A percentile compares a stretch with the other conserved stretches of the same genome.
phyloP scores from a whole-genome alignment of 2,797 vertebrate species.

The Fistularia tabacaria region DNA sequence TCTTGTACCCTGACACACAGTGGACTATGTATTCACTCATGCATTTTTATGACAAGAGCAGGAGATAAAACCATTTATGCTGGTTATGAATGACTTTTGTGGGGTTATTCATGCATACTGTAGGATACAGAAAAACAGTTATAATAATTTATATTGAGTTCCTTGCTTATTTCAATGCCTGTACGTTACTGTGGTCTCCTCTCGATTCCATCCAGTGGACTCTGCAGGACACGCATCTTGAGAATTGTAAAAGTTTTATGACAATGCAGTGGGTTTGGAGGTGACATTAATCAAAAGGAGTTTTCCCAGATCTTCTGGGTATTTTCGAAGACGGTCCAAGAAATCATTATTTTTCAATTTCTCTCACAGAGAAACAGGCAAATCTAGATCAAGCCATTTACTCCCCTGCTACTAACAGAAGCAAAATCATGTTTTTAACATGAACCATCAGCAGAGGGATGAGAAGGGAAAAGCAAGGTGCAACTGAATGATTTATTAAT shows the following conservation, averaged over 20 bases:
- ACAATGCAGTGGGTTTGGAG: slow-evolving; percentile 32
- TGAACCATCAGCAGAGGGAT: neutral
- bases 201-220: slow-evolving; percentile 11
- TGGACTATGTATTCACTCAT: slow-evolving; percentile 8
- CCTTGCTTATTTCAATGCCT: slow-evolving; percentile 25
- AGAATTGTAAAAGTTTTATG: slow-evolving; percentile 67
- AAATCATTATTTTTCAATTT: slow-evolving; percentile 42
- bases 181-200: slow-evolving; percentile 9
- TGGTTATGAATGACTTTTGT: slow-evolving; percentile 4
- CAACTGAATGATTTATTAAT: slow-evolving; percentile 13
- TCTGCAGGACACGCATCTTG: slow-evolving; percentile 26
- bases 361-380: slow-evolving; percentile 1
- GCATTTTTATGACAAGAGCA: slow-evolving; percentile 12
- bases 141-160: slow-evolving; percentile 48
- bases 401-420: slow-evolving; percentile 11
- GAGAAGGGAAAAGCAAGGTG: slow-evolving; percentile 4
- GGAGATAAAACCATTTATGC: neutral
- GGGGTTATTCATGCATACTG: slow-evolving; percentile 33
- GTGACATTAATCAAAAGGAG: slow-evolving; percentile 8
- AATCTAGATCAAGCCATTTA: slow-evolving; percentile 1
- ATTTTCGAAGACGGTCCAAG: slow-evolving; percentile 12
- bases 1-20: slow-evolving; percentile 4
- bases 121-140: slow-evolving; percentile 23
- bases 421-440: neutral
- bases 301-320: slow-evolving; percentile 14